Evolutionary conservation across 2,888 invertebrate species (phyloP).

Genomic region (Pachliopta kotzebuea): DNA sequence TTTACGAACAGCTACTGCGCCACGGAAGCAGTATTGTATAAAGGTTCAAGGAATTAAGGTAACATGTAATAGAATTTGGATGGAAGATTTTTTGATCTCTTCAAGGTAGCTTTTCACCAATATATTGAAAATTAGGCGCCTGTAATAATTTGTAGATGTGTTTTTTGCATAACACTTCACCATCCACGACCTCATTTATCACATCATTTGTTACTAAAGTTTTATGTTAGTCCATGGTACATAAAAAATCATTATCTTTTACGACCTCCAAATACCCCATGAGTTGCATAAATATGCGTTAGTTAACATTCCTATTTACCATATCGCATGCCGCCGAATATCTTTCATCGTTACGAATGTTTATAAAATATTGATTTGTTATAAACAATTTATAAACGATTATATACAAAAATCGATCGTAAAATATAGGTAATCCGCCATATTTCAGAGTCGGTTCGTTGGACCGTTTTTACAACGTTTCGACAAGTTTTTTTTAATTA

Average conservation of each 20-base stretch:
- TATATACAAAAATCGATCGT: constrained; percentile 16
- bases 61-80: no score
- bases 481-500: constrained; percentile 25
- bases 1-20: no score
- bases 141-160: no score
- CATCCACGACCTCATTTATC: no score
- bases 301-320: neutral
- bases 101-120: no score
- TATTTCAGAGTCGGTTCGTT: constrained; percentile 22
- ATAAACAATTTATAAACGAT: constrained; percentile 21
- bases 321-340: constrained; percentile 6
- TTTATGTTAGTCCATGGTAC: neutral
- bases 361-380: constrained; percentile 23
- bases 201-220: neutral
- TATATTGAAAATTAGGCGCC: no score
- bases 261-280: neutral
- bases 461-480: constrained; percentile 22
- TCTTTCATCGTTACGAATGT: constrained; percentile 24
- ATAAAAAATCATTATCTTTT: neutral
- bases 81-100: no score
- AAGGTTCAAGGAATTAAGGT: no score
- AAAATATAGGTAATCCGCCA: constrained; percentile 25
- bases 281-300: constrained; percentile 1
- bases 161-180: no score
- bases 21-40: no score